These are phyloP conservation scores for Lota lota DNA, from an alignment of 2,113 vertebrate genomes.

Conservation along the genomic window DNA sequence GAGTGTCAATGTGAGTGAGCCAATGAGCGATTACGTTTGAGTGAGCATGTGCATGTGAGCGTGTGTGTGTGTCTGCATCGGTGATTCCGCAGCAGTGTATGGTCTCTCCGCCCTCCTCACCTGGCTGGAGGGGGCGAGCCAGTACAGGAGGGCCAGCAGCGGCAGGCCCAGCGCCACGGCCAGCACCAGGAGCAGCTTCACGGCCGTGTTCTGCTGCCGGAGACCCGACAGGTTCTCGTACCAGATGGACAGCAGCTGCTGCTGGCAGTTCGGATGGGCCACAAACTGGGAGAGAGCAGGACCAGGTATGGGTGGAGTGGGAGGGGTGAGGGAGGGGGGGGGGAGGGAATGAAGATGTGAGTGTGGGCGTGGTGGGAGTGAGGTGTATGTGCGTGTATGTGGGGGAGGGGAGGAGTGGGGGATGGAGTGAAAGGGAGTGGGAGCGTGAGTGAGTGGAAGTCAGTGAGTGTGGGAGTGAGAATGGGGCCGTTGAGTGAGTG, in stretches of 20 bases:
- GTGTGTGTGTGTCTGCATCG: too few relatives aligned
- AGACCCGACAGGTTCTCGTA: conserved; percentile 91
- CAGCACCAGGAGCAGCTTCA: conserved; percentile 89
- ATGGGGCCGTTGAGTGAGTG: too few relatives aligned
- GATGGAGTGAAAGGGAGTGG: too few relatives aligned
- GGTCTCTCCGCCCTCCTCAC: conserved; percentile 57
- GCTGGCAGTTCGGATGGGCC: conserved; percentile 96
- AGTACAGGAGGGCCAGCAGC: conserved; percentile 84
- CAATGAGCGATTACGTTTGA: too few relatives aligned
- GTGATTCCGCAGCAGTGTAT: too few relatives aligned
- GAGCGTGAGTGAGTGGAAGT: background rate
- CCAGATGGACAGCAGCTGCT: conserved; percentile 95
- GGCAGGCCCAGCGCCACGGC: conserved; percentile 85
- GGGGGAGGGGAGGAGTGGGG: background rate
- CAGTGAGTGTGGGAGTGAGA: background rate
- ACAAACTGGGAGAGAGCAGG: conserved; percentile 78
- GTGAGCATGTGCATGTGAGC: background rate
- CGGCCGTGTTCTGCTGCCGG: conserved; percentile 85
- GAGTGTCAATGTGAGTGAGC: too few relatives aligned
- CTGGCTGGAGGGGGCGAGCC: conserved; percentile 95
- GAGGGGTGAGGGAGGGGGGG: background rate
- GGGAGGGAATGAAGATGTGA: background rate
- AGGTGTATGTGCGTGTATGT: background rate
- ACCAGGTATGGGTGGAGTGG: conserved; percentile 10
- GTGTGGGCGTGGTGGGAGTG: background rate